These are phyloP conservation scores for Tetramorium simillimum DNA, from an alignment of 1,140 invertebrate species.

Conservation along the genomic window DNA sequence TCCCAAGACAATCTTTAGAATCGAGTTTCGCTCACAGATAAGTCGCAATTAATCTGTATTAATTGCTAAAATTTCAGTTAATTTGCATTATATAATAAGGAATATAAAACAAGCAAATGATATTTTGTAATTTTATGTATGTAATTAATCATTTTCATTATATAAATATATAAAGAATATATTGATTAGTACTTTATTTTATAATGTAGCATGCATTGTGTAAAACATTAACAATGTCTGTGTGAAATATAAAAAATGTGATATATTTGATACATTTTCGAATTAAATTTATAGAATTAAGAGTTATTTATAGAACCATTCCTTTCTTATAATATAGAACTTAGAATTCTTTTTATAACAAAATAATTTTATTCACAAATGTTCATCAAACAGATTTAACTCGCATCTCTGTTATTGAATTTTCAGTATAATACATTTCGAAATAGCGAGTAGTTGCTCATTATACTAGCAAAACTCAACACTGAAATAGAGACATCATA, in stretches of 20 bases:
- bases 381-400: not conserved
- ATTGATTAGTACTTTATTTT: not conserved
- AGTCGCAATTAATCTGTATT: conserved; percentile 44
- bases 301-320: not conserved
- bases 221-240: not conserved
- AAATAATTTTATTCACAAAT: not conserved
- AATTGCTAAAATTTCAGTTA: not conserved
- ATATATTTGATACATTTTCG: not conserved
- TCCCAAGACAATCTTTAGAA: conserved; percentile 54
- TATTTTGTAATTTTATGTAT: not conserved
- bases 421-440: not conserved
- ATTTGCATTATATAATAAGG: not conserved
- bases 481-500: not conserved
- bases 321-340: not conserved
- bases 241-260: not conserved
- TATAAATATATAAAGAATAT: not conserved
- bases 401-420: not conserved
- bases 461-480: not conserved
- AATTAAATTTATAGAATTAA: not conserved
- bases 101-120: not conserved
- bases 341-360: not conserved
- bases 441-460: not conserved
- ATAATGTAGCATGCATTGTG: not conserved
- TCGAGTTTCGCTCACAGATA: conserved; percentile 47
- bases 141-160: not conserved